Conservation (phyloP, 2,888 invertebrate species). For the Elysia crispata region DNA sequence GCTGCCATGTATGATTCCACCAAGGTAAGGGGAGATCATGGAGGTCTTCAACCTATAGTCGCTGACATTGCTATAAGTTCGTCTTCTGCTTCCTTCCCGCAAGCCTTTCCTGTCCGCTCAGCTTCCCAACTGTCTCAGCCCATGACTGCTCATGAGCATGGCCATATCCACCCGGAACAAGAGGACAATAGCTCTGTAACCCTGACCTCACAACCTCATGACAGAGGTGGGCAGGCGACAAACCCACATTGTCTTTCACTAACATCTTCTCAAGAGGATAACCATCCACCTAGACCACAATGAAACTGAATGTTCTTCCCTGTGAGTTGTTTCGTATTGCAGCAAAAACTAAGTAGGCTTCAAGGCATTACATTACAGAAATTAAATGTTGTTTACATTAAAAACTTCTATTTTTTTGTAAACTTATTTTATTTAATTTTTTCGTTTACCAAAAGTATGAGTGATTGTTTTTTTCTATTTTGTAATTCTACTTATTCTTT, state of each 20-base stretch:
- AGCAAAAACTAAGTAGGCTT: too few species aligned
- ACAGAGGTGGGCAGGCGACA: not conserved
- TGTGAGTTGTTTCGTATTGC: not conserved
- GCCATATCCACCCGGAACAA: not conserved
- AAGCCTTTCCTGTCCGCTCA: not conserved
- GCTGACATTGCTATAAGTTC: too few species aligned
- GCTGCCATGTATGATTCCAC: too few species aligned
- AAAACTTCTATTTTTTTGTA: too few species aligned
- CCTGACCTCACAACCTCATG: not conserved
- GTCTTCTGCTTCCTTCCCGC: not conserved
- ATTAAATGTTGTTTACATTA: not conserved
- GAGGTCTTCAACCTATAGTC: too few species aligned
- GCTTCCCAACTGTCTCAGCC: slow-evolving; percentile 13
- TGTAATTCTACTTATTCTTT: too few species aligned
- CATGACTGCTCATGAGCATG: not conserved
- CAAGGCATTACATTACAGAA: too few species aligned
- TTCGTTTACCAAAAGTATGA: not conserved
- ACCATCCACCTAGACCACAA: slow-evolving; percentile 33
- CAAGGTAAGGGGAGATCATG: too few species aligned
- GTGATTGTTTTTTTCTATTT: not conserved
- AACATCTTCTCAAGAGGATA: slow-evolving; percentile 24
- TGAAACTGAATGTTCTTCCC: not conserved
- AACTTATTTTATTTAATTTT: too few species aligned
- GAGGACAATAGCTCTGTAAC: not conserved
- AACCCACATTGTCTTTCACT: slow-evolving; percentile 43